Evolutionary conservation across 2,888 invertebrate genomes (phyloP).

Genomic region (Ypsolopha scabrella): DNA sequence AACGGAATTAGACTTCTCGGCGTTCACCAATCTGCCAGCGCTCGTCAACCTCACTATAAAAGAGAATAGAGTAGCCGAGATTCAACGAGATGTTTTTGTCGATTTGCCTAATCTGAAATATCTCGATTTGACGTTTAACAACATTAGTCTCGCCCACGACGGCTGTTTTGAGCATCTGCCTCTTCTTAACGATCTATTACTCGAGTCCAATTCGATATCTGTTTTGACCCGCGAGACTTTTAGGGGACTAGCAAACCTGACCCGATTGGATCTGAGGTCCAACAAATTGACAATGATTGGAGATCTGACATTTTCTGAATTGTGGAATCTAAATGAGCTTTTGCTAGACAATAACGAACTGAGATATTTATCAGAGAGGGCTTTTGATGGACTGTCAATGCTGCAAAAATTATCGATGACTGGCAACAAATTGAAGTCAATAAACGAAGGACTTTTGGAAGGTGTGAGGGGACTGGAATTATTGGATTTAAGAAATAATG

Average conservation of each 20-base stretch:
- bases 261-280: slow-evolving; percentile 78
- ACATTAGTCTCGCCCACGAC: slow-evolving; percentile 86
- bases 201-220: slow-evolving; percentile 81
- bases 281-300: slow-evolving; percentile 84
- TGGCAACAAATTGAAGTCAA: slow-evolving; percentile 79
- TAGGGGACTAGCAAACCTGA: slow-evolving; percentile 78
- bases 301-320: slow-evolving; percentile 83
- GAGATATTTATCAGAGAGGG: slow-evolving; percentile 80
- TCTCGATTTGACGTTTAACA: slow-evolving; percentile 88
- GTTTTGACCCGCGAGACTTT: slow-evolving; percentile 83
- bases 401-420: slow-evolving; percentile 80
- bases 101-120: slow-evolving; percentile 79
- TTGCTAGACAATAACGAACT: slow-evolving; percentile 78
- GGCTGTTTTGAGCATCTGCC: slow-evolving; percentile 83
- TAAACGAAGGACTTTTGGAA: slow-evolving; percentile 79
- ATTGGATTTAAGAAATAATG: slow-evolving; percentile 84
- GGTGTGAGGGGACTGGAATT: slow-evolving; percentile 80
- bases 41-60: slow-evolving; percentile 79
- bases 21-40: slow-evolving; percentile 80
- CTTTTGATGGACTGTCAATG: slow-evolving; percentile 80
- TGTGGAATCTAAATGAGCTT: slow-evolving; percentile 79
- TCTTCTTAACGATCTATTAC: slow-evolving; percentile 81
- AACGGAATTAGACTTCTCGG: slow-evolving; percentile 74
- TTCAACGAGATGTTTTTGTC: slow-evolving; percentile 81
- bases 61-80: slow-evolving; percentile 81